Evolutionary conservation across 2,888 invertebrate genomes (phyloP).

Genomic region (Spodoptera littoralis): DNA sequence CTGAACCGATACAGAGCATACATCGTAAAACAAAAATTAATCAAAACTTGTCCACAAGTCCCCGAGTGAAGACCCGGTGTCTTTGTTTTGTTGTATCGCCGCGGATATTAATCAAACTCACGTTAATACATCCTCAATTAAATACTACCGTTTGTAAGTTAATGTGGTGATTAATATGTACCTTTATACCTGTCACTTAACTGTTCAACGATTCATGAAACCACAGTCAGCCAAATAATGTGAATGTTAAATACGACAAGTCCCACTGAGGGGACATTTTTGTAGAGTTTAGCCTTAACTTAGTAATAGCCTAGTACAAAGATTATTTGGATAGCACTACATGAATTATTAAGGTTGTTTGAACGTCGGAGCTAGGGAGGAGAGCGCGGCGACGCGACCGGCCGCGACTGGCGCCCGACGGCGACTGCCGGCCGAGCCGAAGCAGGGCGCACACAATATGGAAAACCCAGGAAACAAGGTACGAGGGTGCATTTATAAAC

Average conservation of each 20-base stretch:
- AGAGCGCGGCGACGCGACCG: conserved; percentile 61
- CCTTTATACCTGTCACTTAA: conserved; percentile 52
- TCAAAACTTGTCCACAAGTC: conserved; percentile 43
- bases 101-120: conserved; percentile 37
- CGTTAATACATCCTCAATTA: conserved; percentile 36
- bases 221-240: conserved; percentile 52
- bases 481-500: conserved; percentile 50
- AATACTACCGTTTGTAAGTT: conserved; percentile 37
- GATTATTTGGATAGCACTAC: conserved; percentile 27
- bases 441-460: conserved; percentile 31
- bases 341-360: conserved; percentile 41
- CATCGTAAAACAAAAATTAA: conserved; percentile 32
- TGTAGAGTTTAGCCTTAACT: conserved; percentile 5
- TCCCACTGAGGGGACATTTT: conserved; percentile 23
- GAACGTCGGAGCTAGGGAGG: conserved; percentile 11
- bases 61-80: conserved; percentile 14
- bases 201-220: conserved; percentile 56
- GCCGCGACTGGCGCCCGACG: conserved; percentile 64
- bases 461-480: conserved; percentile 49
- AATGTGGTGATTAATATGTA: conserved; percentile 47
- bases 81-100: conserved; percentile 23
- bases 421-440: conserved; percentile 51
- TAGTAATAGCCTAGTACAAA: conserved; percentile 7
- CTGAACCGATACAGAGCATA: conserved; percentile 23
- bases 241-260: conserved; percentile 18